Evolutionary conservation across 92 coral and sea anemone species (phyloP).

Genomic region (Anthopleura xanthogrammica): DNA sequence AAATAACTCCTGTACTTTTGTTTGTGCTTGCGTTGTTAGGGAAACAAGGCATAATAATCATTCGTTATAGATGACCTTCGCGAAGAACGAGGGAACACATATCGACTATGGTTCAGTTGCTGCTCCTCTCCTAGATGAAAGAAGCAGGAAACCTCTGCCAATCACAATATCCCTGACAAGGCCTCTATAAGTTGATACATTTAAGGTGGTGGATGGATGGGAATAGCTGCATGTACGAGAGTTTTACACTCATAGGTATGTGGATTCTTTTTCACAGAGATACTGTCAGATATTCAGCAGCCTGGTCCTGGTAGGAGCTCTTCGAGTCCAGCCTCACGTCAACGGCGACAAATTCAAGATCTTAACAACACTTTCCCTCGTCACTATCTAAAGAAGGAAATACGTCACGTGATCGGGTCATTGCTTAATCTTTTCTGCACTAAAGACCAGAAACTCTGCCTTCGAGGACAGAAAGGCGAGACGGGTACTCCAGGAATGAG

Average conservation of each 20-base stretch:
- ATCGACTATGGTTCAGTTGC: too few relatives aligned
- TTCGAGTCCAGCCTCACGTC: neutral
- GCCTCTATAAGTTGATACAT: too few relatives aligned
- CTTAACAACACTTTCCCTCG: neutral
- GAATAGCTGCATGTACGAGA: too few relatives aligned
- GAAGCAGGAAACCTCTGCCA: too few relatives aligned
- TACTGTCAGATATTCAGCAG: neutral
- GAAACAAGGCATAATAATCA: too few relatives aligned
- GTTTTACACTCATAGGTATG: too few relatives aligned
- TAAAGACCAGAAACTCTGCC: conserved; percentile 21
- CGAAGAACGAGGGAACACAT: too few relatives aligned
- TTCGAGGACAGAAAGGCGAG: conserved; percentile 30
- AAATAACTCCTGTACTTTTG: neutral
- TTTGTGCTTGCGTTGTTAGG: too few relatives aligned
- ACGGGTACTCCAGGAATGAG: conserved; percentile 1
- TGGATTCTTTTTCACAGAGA: neutral
- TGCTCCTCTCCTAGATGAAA: too few relatives aligned
- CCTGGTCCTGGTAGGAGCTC: neutral
- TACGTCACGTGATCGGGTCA: conserved; percentile 17
- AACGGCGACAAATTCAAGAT: neutral
- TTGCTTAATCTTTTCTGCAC: conserved; percentile 26
- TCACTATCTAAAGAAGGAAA: neutral
- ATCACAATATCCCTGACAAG: too few relatives aligned
- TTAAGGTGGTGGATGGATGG: too few relatives aligned
- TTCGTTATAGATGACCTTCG: too few relatives aligned